Base-by-base conservation (phyloP, 2,888 invertebrate species). In the Eurytoma californica region DNA sequence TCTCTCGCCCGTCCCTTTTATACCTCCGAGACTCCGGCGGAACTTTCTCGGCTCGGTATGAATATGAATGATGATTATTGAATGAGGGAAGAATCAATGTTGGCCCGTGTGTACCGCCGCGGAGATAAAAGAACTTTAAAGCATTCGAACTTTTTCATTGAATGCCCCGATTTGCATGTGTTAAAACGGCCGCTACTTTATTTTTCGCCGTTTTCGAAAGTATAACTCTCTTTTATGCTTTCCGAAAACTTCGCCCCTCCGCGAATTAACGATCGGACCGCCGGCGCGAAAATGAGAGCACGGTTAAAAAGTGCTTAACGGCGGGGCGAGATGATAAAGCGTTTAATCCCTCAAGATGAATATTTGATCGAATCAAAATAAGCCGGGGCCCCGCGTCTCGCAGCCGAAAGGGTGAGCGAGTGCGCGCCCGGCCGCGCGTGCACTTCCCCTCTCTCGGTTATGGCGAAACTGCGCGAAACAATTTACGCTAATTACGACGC, bases 401-500 rank as follows among this genome's bases (percentile, higher is more conserved):
- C 16, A 28, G 49, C 60, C 70, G 49, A 70, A 60, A 70, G 20
- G 30, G 55, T 30, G 30, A 68, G 55, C 30, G 68, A 55, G 68
- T 39, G 4, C 12, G 3, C 18, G 39, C 30, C 9, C 9, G 39
- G 39, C 39, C 39, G 39, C 39, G 1, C 39, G 39, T 39, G 39
- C 39, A 39, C 39, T 39, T 39, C 14, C 30, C 20, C 16, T 49
- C 30, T 14, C 16, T 49, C 3, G 24, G 16, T 70, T 78, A 69
- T 72, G 80, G 73, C 28, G 82, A 81, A 82, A 82, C 82, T 68
- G 69, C 82, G 84, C 82, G 87, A 89, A 88, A 88, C 88, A 89
- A 88, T 89, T 89, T 87, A 86, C 88, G 88, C 88, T 89, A 88
- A 89, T 89, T 89, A 88, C 88, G 85, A 67, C 61, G 84, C 86